A percentile compares a stretch with the other conserved stretches of the same genome.
phyloP scores from a whole-genome alignment of 23 tunicate species.

The Styela plicata region DNA sequence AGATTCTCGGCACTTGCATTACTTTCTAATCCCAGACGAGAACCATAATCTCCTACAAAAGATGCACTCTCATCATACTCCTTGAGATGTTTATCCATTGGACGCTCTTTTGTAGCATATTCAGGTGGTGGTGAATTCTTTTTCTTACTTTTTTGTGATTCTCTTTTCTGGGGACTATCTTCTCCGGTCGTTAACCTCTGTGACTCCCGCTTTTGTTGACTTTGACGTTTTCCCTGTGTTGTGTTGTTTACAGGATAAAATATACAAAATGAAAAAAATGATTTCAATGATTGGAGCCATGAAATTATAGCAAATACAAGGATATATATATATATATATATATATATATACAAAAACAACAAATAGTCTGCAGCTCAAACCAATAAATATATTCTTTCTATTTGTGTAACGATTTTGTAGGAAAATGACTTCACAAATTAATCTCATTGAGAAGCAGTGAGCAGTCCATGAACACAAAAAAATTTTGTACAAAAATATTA shows the following conservation, averaged over 20 bases:
- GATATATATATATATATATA: no score
- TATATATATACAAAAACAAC: no score
- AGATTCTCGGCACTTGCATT: slow-evolving; percentile 19
- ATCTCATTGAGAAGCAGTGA: no score
- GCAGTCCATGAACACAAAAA: no score
- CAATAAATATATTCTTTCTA: no score
- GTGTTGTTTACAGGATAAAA: neutral
- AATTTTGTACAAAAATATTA: no score
- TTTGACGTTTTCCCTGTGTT: neutral
- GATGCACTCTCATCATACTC: slow-evolving; percentile 85
- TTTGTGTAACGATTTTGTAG: no score
- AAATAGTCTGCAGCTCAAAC: no score
- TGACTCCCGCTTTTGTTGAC: neutral
- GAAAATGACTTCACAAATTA: no score
- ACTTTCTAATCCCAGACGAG: slow-evolving; percentile 54
- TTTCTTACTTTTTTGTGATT: neutral
- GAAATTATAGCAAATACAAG: no score
- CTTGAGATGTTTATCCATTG: slow-evolving; percentile 48
- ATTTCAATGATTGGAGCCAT: neutral
- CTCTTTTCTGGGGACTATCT: neutral
- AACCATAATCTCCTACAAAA: slow-evolving; percentile 73
- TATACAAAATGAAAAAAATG: neutral
- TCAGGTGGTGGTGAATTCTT: neutral
- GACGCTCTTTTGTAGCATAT: slow-evolving; percentile 24
- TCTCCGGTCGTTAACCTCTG: neutral